A percentile compares a stretch with the other conserved stretches of the same genome.
Conservation (phyloP, 2,113 vertebrate genomes). For the Vireo altiloquus region DNA sequence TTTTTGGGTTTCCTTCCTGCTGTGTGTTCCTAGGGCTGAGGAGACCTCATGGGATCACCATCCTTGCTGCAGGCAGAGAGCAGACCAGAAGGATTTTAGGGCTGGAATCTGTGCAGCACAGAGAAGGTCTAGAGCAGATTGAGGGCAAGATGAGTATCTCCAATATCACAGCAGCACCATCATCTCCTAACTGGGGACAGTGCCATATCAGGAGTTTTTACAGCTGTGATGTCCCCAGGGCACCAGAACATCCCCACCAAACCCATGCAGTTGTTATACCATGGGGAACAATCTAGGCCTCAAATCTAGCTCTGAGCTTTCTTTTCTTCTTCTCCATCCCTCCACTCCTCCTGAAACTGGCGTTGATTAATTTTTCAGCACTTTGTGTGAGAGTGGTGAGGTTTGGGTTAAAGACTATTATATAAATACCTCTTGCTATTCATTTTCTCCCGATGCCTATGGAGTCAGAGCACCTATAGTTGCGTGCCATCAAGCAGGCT, state of each 20-base stretch:
- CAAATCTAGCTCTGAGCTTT: not conserved
- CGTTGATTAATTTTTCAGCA: not conserved
- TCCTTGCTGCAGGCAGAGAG: not conserved
- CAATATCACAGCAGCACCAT: no score
- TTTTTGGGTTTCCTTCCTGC: not conserved
- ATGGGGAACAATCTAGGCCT: not conserved
- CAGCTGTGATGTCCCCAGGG: not conserved
- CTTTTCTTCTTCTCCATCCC: not conserved
- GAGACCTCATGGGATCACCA: not conserved
- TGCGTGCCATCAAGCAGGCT: not conserved
- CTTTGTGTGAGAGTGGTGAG: not conserved
- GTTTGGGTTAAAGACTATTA: not conserved
- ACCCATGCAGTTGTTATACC: not conserved
- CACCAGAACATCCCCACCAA: not conserved
- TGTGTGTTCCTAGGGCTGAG: not conserved
- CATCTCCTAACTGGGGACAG: not conserved
- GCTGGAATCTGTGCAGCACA: not conserved
- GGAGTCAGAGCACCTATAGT: not conserved
- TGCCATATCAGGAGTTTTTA: not conserved
- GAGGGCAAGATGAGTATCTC: not conserved
- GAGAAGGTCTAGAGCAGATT: not conserved
- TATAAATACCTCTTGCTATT: not conserved
- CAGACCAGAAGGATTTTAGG: not conserved
- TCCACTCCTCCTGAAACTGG: not conserved
- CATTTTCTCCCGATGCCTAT: not conserved